Base-by-base conservation (phyloP, 2,797 vertebrate genomes). In the Coccyzus lansbergi region DNA sequence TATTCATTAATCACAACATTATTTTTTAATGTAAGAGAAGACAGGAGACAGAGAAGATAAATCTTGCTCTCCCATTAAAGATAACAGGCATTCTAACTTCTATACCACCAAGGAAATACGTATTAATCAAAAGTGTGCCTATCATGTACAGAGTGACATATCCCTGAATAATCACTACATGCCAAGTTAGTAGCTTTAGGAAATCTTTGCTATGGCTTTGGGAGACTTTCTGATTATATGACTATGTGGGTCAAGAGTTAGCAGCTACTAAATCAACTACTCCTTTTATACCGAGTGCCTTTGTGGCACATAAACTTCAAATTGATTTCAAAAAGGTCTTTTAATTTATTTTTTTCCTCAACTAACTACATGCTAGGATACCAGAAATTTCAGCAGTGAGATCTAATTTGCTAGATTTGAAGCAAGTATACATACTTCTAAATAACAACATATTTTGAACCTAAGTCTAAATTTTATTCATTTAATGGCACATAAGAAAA, bases 1-100 rank as follows among this genome's bases (percentile, higher is more conserved):
- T 91, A 62, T 29, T 95, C 83, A 86, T 96, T 96, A 96, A 96
- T 95, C 92, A 90, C 26, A 68, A 86, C 56, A 93, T 94, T 92
- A 93, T 90, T 86, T 93, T 94, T 96, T 96, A 95, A 94, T 94
- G 64, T 72, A 83, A 77, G 63, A 64, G 71, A 90, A 94, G 94
- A 88, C 77, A 92, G 70, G 34, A 90, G 85, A 92, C 74, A 86
- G 74, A 70, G 91, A 83, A 85, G 52, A 55, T 94, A 90, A 83
- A 94, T 88, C 67, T 93, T 88, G 40, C 31, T 79, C 88, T 92
- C 65, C 70, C 88, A 77, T 95, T 95, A 92, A 94, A 94, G 83
- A 94, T 92, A 96, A 95, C 90, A 88, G 78, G 70, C 67, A 69
- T 95, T 94, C 88, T 65, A 86, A 56, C 33, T 95, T 91, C 79